Base-by-base conservation (phyloP, 2,113 vertebrate species). In the Clinocottus analis region DNA sequence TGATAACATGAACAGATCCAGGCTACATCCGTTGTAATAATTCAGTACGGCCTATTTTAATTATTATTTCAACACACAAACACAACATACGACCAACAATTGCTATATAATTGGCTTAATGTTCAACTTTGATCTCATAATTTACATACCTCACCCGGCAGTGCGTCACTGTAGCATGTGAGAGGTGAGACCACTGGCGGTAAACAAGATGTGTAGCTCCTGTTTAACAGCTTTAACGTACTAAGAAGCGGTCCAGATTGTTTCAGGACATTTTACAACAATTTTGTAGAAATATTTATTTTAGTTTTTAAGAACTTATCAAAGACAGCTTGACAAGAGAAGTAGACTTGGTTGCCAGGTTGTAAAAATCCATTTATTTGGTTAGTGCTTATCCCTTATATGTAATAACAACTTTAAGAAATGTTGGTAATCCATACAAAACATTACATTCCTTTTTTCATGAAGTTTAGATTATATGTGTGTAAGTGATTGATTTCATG, bases 1-100 rank as follows among this genome's bases (percentile, higher is more conserved):
- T 63, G 45, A 70, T 25, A 63, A 72, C 12, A 64, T 55, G 13
- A 69, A 67, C 37, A 71, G 41, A 51, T 47, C 43, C 25, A 23
- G 5, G 47, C 19, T 66, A 41, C 7, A 1, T 14, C 21, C 9
- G 21, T 33, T 43, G 2, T n/a, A 31, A 63, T 39, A 55, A 56
- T 66, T 41, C 35, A 45, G 29, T 37, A 3, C 3, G 11, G 11
- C 3, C 13, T 37, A 58, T 53, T 69, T 61, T 11, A 31, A 12
- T 49, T 35, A 19, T 58, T 53, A 5, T 66, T 37, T 12, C 12
- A 43, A 58, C 11, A 25, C 3, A 62, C 16, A 49, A 62, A 61
- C 3, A 1, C 33, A 23, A 23, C 35, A 41, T 4, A 10, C 25
- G 17, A 14, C 7, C 2, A 45, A 23, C 25, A 2, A 3, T 9